phyloP scores from a whole-genome alignment of 2,797 vertebrate species.

The Kryptolebias ocellatus region DNA sequence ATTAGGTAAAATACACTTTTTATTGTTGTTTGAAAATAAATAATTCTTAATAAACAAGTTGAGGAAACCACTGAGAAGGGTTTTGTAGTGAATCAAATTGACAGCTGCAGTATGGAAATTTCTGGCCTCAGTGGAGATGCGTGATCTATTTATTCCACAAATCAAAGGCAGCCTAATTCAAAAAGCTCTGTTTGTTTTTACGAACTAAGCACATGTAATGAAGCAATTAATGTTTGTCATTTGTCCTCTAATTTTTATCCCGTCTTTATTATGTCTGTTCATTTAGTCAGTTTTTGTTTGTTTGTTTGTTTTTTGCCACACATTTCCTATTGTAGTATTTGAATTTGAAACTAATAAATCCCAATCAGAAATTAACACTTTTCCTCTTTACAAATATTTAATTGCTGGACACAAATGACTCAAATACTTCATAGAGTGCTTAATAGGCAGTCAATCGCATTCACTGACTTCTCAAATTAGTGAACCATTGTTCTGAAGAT shows the following conservation, averaged over 20 bases:
- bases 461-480: background rate
- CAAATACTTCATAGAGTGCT: background rate
- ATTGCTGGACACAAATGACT: slow-evolving; percentile 3
- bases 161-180: slow-evolving; percentile 18
- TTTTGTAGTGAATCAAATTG: slow-evolving; percentile 10
- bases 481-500: background rate
- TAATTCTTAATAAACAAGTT: background rate
- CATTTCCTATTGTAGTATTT: background rate
- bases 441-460: background rate
- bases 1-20: too few relatives aligned
- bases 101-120: slow-evolving; percentile 15
- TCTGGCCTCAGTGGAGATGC: background rate
- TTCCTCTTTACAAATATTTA: background rate
- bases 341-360: background rate
- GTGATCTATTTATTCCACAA: slow-evolving; percentile 10
- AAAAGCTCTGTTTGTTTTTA: slow-evolving; percentile 9
- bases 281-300: background rate
- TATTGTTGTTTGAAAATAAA: background rate
- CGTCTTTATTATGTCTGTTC: background rate
- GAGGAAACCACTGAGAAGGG: background rate
- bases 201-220: slow-evolving; percentile 4
- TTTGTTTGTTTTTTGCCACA: background rate
- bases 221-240: slow-evolving; percentile 8
- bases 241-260: slow-evolving; percentile 1
- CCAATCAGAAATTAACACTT: background rate